Base-by-base conservation (phyloP, 2,888 invertebrate genomes). In the Calameuta filiformis region DNA sequence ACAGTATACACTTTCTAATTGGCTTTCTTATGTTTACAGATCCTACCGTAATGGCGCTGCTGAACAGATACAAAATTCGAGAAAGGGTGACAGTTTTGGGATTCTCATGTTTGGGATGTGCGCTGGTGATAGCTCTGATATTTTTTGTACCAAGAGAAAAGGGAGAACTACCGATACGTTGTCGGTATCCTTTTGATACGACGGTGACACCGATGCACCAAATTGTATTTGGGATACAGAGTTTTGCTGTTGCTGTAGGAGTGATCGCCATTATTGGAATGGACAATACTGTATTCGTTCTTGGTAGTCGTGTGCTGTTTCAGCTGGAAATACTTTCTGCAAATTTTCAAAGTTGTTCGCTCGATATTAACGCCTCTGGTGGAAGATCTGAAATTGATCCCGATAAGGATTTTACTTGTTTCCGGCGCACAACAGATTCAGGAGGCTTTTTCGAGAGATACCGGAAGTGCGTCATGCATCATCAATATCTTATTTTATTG, bases 101-200 rank as follows among this genome's bases (percentile, higher is more conserved):
- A 37, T 87, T 89, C 71, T 78, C 68, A 30, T n/a, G 6, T 6
- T 12, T 88, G 69, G 86, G 81, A 11, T 77, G 73, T 11, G 40
- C 80, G 30, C 79, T 89, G 68, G 81, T 80, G 12, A 40, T 85
- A 4, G 86, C 84, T 35, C 56, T 89, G 12, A 75, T 89, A 31
- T 31, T 31, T 9, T 71, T 86, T n/a, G 84, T 85, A 0, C 87
- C 90, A 3, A 83, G 80, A 73, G 81, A 85, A 23, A 77, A 82
- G 12, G 87, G 86, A 1, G 81, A 78, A 6, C 79, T 90, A 34
- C 89, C 89, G 3, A 84, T 90, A 71, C 85, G 87, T 40, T 85
- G 89, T 12, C 81, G 79, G 33, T 90, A 87, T 75, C 90, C 89
- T 11, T 88, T 89, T 75, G 84, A 89, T 33, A 84, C 86, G 4